Evolutionary conservation across 2,888 invertebrate species (phyloP), one percentile per base, ranked within the genome.

Genomic region (Volucella inflata): DNA sequence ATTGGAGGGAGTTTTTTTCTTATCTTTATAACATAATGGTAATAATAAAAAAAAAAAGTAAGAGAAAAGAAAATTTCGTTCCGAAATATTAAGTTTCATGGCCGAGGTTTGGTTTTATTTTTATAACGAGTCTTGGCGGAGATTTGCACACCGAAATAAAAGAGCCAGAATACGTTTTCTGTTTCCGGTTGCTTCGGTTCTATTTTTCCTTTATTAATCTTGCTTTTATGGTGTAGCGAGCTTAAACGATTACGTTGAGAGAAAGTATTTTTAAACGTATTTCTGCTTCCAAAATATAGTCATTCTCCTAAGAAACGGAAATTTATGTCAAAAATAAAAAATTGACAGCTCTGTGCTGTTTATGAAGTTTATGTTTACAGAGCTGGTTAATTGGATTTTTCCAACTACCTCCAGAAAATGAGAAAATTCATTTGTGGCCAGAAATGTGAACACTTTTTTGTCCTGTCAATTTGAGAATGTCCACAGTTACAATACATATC

Each of bases 71-170:
- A 74, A 74, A 72, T 57, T 51, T 76, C 79, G 51, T 79, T 64
- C 59, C 68, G 74, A 74, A 83, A 82, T 83, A 74, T 79, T 62
- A 55, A 60, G 53, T 70, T 62, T 40, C 38, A 44, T 38, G 38
- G 17, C 2, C 38, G 21, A 42, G 16, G 14, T 36, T 67, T 40
- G 51, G 53, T 44, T 68, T 76, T 46, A 30, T 30, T 30, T 30
- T 30, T 30, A 30, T 30, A 30, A 51, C 68, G 48, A 40, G 48
- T 36, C 38, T 57, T 57, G 38, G 16, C 36, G 40, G 50, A 60
- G 60, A 76, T 67, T 59, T 76, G 40, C 48, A 3, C 16, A 53
- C 11, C 21, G 44, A 76, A 60, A 67, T 59, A 65, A 65, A 74
- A 48, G 55, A 53, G 11, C 40, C 12, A 46, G 60, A 72, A 44